Conservation (phyloP, 2,888 invertebrate genomes). For the Mactromeris polynyma region DNA sequence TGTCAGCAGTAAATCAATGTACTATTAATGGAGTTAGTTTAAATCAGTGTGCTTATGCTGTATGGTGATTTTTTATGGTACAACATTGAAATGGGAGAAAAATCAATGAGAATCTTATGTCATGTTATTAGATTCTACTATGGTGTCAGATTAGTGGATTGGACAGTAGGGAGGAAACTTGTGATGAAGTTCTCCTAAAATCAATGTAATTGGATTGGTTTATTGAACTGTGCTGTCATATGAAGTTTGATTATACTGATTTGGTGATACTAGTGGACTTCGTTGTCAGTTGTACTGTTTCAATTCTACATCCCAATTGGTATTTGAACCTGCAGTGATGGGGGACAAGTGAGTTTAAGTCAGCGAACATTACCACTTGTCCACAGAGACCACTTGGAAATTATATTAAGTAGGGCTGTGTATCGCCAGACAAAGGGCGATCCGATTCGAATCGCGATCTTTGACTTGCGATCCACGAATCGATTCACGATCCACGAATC, state of each 20-base stretch:
- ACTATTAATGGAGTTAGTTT: not conserved
- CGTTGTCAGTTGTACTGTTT: not conserved
- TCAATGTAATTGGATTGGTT: constrained; percentile 9
- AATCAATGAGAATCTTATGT: not conserved
- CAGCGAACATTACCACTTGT: no score
- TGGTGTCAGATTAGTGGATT: not conserved
- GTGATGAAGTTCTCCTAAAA: not conserved
- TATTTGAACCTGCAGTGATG: no score
- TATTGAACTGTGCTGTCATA: not conserved
- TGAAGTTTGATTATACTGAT: not conserved
- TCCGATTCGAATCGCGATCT: no score
- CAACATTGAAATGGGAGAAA: not conserved
- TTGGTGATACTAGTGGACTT: not conserved
- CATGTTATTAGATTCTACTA: not conserved
- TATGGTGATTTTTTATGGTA: not conserved
- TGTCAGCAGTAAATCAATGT: not conserved
- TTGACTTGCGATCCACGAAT: no score
- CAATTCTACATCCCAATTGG: no score
- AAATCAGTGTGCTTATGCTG: not conserved
- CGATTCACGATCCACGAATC: no score
- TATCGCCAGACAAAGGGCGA: no score
- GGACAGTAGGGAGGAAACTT: not conserved
- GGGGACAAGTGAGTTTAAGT: no score
- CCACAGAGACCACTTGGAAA: no score
- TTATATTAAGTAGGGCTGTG: no score